phyloP scores from a whole-genome alignment of 2,113 vertebrate species.

The Barnardius zonarius region DNA sequence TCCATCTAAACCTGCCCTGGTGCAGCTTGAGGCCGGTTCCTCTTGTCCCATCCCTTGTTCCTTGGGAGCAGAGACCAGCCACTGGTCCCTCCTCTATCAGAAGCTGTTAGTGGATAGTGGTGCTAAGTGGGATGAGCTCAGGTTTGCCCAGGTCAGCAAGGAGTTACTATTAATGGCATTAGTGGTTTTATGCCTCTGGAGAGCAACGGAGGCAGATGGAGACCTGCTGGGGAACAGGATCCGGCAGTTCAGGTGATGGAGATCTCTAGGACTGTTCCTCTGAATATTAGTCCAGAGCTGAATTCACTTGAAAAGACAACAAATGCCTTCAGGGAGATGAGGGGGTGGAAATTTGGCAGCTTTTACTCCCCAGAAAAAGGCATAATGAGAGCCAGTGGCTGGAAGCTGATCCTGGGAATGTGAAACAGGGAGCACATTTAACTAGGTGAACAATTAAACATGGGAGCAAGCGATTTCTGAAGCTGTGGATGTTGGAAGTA shows the following conservation, averaged over 20 bases:
- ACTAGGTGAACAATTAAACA: not conserved
- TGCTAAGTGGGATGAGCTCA: not conserved
- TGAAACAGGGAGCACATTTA: not conserved
- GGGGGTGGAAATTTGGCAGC: slow-evolving; percentile 9
- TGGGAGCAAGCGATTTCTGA: not conserved
- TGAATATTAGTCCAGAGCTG: not conserved
- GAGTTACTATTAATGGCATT: not conserved
- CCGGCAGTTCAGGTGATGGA: not conserved
- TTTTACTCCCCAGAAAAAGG: not conserved
- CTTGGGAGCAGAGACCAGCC: not conserved
- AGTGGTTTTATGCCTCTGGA: not conserved
- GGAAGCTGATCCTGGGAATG: not conserved
- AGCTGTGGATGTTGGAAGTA: not conserved
- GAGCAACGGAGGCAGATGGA: not conserved
- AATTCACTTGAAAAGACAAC: not conserved
- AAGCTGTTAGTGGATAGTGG: not conserved
- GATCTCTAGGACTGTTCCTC: not conserved
- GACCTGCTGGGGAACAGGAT: not conserved
- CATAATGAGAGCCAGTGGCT: not conserved
- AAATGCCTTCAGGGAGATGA: not conserved
- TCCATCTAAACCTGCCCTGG: not conserved
- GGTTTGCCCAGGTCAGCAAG: not conserved
- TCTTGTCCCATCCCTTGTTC: not conserved
- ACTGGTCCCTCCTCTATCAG: not conserved
- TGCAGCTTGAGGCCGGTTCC: not conserved